Conservation (phyloP, 2,888 invertebrate species). For the Ganaspis brasiliensis region DNA sequence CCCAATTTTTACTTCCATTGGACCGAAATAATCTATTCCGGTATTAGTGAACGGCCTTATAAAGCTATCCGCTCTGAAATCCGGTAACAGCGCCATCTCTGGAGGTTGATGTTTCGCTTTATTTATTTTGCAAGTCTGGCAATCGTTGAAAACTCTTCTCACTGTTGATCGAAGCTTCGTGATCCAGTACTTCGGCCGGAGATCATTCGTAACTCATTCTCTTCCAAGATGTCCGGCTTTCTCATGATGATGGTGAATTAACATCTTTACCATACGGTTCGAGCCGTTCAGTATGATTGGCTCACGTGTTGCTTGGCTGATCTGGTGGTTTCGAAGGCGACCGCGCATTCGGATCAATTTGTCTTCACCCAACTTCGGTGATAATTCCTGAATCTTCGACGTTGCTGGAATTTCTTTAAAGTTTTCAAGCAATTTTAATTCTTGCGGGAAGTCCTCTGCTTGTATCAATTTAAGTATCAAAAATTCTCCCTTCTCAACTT, state of each 20-base stretch:
- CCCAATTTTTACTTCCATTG: neutral
- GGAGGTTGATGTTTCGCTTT: neutral
- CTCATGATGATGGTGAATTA: neutral
- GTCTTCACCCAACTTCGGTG: neutral
- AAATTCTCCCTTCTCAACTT: neutral
- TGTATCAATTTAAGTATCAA: neutral
- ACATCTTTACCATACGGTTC: neutral
- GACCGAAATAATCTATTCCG: neutral
- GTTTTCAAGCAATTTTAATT: too few relatives aligned
- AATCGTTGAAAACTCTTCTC: neutral
- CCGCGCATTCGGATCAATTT: neutral
- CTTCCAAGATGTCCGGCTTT: neutral
- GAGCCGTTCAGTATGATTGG: neutral
- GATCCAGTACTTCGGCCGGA: too few relatives aligned
- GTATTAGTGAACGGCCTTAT: neutral
- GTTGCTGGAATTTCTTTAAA: too few relatives aligned
- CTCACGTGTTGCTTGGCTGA: neutral
- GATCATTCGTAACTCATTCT: too few relatives aligned
- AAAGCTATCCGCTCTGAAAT: neutral
- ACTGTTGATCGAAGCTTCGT: neutral
- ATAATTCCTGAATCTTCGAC: too few relatives aligned
- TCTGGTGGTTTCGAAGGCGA: neutral
- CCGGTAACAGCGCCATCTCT: neutral
- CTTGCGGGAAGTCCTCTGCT: too few relatives aligned
- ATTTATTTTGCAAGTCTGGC: neutral